Evolutionary conservation across 1,140 invertebrate species (phyloP).

Genomic region (Phortica variegata): DNA sequence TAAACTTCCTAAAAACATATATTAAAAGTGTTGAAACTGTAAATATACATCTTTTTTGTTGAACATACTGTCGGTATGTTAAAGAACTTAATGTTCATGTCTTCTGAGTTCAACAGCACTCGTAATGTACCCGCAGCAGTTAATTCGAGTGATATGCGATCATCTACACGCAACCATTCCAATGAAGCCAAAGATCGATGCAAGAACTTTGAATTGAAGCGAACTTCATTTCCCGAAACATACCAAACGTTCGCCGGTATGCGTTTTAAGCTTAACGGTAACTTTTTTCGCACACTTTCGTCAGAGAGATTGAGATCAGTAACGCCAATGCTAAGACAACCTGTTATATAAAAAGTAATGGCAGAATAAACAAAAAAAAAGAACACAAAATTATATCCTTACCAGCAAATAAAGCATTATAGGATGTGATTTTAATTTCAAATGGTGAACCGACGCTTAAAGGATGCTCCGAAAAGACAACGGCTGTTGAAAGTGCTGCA

Average conservation of each 20-base stretch:
- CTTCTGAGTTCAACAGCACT: conserved; percentile 77
- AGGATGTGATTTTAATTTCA: conserved; percentile 47
- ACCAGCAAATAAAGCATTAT: conserved; percentile 53
- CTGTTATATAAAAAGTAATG: conserved; percentile 20
- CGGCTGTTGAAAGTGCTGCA: conserved; percentile 42
- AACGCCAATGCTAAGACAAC: conserved; percentile 49
- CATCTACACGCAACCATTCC: conserved; percentile 76
- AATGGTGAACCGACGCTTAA: conserved; percentile 50
- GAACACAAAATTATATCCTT: neutral
- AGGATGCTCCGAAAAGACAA: conserved; percentile 53
- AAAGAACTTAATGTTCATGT: conserved; percentile 78
- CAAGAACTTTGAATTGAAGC: conserved; percentile 62
- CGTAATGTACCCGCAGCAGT: conserved; percentile 64
- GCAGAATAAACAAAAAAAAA: neutral
- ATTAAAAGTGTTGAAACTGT: neutral
- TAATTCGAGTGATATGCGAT: conserved; percentile 68
- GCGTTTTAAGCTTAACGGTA: conserved; percentile 43
- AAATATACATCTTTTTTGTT: neutral
- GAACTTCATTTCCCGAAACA: conserved; percentile 67
- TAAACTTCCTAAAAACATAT: conserved; percentile 64
- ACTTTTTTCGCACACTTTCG: conserved; percentile 49
- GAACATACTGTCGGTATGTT: conserved; percentile 71
- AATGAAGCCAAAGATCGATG: conserved; percentile 72
- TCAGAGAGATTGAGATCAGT: conserved; percentile 53
- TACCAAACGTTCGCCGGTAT: conserved; percentile 54